phyloP scores from a whole-genome alignment of 2,797 vertebrate genomes.

The Carcharodon carcharias region DNA sequence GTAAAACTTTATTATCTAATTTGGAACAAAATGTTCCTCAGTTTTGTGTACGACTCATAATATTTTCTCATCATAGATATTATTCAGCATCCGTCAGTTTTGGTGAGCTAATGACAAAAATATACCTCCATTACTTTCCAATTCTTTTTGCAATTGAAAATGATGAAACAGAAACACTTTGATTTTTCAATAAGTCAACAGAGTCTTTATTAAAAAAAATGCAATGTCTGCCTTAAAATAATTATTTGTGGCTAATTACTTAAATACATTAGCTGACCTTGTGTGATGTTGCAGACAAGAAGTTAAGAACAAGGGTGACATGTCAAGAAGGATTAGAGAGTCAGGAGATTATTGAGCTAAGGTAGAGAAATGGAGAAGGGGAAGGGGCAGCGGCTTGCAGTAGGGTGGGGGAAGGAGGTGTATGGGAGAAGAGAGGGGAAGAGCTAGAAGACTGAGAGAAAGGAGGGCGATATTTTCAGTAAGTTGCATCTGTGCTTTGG shows the following conservation, averaged over 20 bases:
- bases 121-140: background rate
- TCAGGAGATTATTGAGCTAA: background rate
- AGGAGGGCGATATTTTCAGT: background rate
- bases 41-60: background rate
- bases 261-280: background rate
- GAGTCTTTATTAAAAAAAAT: background rate
- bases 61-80: background rate
- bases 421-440: background rate
- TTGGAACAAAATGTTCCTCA: background rate
- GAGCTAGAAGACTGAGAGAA: background rate
- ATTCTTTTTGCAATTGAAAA: background rate
- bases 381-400: no score
- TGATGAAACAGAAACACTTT: background rate
- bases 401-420: no score
- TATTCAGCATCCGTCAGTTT: background rate
- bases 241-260: background rate
- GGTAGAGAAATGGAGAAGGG: background rate
- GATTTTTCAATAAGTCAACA: background rate
- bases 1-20: background rate
- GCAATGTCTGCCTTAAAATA: background rate
- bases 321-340: background rate
- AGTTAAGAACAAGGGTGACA: background rate
- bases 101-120: background rate
- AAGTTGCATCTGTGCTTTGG: background rate
- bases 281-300: background rate